Conservation (phyloP, 2,888 invertebrate genomes). For the Invenusta paracnida region DNA sequence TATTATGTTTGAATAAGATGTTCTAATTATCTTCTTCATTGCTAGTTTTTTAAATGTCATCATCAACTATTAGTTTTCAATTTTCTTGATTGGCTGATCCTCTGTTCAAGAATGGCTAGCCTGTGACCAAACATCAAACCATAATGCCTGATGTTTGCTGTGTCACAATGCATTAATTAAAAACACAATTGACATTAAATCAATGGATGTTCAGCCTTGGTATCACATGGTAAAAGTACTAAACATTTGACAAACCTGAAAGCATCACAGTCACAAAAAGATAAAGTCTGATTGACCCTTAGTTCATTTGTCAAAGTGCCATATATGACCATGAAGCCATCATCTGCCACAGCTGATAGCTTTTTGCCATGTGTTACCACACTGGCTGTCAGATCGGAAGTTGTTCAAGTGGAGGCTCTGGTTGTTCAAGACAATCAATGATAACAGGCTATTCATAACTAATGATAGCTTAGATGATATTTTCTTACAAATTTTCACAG, state of each 20-base stretch:
- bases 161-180: not conserved
- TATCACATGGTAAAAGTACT: slow-evolving; percentile 11
- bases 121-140: not conserved
- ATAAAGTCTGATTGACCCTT: not conserved
- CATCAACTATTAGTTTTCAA: not conserved
- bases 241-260: not conserved
- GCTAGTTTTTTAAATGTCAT: not conserved
- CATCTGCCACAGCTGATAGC: slow-evolving; percentile 23
- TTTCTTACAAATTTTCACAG: slow-evolving; percentile 16
- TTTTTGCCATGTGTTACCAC: slow-evolving; percentile 4
- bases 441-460: slow-evolving; percentile 1
- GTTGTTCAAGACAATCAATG: slow-evolving; percentile 17
- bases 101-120: not conserved
- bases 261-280: not conserved
- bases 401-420: not conserved
- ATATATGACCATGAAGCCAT: not conserved
- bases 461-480: not conserved
- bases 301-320: not conserved
- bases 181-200: not conserved
- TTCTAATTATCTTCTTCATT: not conserved
- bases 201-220: not conserved
- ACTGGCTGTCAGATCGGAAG: not conserved
- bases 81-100: not conserved
- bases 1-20: not conserved
- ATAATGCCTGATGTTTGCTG: not conserved